Evolutionary conservation across 2,797 vertebrate species (phyloP).

Genomic region (Sebastes wilsoni): DNA sequence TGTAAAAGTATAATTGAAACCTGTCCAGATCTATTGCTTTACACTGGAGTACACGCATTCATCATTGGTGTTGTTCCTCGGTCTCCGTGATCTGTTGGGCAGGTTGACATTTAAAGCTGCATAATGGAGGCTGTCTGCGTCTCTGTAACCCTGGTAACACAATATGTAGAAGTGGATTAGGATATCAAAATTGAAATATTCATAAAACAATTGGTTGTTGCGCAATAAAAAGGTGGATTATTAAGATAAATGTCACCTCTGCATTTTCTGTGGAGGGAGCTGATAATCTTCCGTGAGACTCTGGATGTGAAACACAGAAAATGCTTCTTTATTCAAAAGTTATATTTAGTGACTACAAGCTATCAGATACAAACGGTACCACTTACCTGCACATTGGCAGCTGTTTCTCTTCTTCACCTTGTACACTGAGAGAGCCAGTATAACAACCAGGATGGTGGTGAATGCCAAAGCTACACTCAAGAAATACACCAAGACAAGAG

Average conservation of each 20-base stretch:
- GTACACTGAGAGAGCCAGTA: neutral
- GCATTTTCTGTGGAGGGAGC: neutral
- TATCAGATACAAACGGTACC: neutral
- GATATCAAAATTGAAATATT: too few relatives aligned
- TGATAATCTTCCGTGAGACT: neutral
- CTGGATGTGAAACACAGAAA: neutral
- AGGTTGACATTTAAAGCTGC: neutral
- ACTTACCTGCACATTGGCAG: conserved; percentile 1
- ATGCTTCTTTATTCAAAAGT: neutral
- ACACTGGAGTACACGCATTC: conserved; percentile 11
- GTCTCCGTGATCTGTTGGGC: neutral
- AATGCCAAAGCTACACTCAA: neutral
- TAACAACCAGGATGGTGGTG: neutral
- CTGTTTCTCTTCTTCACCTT: neutral
- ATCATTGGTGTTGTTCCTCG: neutral
- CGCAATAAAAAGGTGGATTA: neutral
- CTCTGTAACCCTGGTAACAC: neutral
- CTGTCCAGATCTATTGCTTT: neutral
- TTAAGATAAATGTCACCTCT: neutral
- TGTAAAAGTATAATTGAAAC: neutral
- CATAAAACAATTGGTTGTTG: too few relatives aligned
- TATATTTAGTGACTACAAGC: neutral
- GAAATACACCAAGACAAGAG: neutral
- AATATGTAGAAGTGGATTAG: neutral
- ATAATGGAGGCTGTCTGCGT: conserved; percentile 4